Percentiles rank a stretch among this genome's conserved stretches.
These are phyloP conservation scores for Ictalurus punctatus DNA, from an alignment of 2,113 vertebrate species.

Conservation along the genomic window DNA sequence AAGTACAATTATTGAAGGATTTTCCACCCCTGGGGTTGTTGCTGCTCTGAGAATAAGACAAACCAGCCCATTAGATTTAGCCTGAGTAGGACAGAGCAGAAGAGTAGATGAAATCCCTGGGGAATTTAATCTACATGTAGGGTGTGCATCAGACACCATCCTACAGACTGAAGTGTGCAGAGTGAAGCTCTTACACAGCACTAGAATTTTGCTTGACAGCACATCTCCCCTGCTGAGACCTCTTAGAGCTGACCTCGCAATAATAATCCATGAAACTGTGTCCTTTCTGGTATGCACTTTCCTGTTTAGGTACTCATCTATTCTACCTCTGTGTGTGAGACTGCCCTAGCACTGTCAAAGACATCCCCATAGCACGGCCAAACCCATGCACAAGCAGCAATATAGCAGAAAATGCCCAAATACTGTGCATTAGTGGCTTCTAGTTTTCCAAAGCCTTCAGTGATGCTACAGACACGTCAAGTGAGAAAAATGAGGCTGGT, in stretches of 20 bases:
- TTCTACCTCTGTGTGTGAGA: conserved; percentile 23
- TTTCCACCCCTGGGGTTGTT: neutral
- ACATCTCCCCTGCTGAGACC: conserved; percentile 25
- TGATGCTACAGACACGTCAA: neutral
- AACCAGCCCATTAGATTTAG: conserved; percentile 25
- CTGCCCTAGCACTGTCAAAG: conserved; percentile 59
- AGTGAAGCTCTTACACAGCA: conserved; percentile 15
- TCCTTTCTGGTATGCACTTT: neutral
- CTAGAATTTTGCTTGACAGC: conserved; percentile 11
- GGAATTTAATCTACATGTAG: neutral
- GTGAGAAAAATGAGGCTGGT: neutral
- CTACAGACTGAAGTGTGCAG: neutral
- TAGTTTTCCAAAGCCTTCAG: conserved; percentile 9
- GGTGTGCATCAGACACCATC: conserved; percentile 1
- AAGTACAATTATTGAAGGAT: neutral
- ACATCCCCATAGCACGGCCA: conserved; percentile 33
- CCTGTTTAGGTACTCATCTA: neutral
- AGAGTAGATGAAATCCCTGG: conserved; percentile 5
- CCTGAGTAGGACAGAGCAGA: conserved; percentile 16
- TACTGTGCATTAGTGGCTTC: conserved; percentile 13
- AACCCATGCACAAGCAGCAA: neutral
- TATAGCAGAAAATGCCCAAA: neutral
- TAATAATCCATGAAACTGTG: conserved; percentile 29
- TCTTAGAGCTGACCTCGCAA: conserved; percentile 25
- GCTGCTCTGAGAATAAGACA: neutral